phyloP scores from a whole-genome alignment of 2,888 invertebrate genomes.

The Cylloceria caligata region DNA sequence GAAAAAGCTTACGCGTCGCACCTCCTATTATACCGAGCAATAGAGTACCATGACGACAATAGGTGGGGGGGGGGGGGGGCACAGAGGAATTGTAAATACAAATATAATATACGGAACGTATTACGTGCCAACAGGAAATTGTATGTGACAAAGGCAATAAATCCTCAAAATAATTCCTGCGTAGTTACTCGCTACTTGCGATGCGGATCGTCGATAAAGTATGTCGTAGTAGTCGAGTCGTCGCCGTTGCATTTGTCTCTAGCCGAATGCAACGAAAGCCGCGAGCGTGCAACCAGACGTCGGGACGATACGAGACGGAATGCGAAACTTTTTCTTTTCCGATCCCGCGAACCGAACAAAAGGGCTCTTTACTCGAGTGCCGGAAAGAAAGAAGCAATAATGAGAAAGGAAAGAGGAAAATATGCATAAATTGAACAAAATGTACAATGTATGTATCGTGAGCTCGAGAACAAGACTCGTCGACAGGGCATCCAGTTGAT shows the following conservation, averaged over 20 bases:
- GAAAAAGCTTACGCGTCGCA: conserved; percentile 33
- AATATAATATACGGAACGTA: conserved; percentile 54
- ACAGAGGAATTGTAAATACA: conserved; percentile 50
- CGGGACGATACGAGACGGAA: conserved; percentile 45
- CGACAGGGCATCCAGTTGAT: conserved; percentile 43
- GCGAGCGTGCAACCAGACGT: conserved; percentile 45
- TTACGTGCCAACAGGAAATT: conserved; percentile 53
- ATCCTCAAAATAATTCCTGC: conserved; percentile 26
- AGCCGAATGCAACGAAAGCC: conserved; percentile 43
- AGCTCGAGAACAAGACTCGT: neutral
- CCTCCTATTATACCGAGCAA: conserved; percentile 31
- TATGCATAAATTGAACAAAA: conserved; percentile 45
- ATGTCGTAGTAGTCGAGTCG: conserved; percentile 31
- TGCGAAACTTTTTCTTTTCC: conserved; percentile 44
- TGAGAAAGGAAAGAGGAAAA: conserved; percentile 42
- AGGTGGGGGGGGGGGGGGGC: neutral
- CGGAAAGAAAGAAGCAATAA: conserved; percentile 46
- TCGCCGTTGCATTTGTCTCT: conserved; percentile 42
- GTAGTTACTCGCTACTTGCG: conserved; percentile 55
- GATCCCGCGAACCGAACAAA: conserved; percentile 53
- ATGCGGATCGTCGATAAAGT: conserved; percentile 65
- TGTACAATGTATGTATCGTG: conserved; percentile 12
- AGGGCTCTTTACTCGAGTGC: conserved; percentile 42
- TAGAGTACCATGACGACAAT: too few species aligned
- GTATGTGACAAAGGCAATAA: conserved; percentile 32